Conservation (phyloP, 2,113 vertebrate genomes). For the Seriola rivoliana region DNA sequence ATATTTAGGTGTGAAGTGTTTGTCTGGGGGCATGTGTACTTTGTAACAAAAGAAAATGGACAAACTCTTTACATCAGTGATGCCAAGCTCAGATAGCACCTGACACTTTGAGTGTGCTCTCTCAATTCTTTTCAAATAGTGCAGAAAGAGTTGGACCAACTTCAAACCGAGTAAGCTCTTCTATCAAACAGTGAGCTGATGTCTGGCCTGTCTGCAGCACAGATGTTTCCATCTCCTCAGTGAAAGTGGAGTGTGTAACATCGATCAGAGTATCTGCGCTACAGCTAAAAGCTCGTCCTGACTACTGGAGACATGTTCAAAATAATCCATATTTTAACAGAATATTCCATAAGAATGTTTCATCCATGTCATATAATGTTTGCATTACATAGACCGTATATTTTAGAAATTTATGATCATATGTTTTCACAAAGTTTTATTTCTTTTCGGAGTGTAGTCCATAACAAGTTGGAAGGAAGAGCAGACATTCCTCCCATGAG, state of each 20-base stretch:
- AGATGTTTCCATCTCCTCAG: slow-evolving; percentile 1
- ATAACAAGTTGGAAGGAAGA: background rate
- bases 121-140: background rate
- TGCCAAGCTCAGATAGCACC: background rate
- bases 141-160: slow-evolving; percentile 14
- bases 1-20: background rate
- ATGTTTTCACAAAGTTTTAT: background rate
- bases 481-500: background rate
- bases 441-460: background rate
- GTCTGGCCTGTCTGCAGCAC: slow-evolving; percentile 5
- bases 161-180: slow-evolving; percentile 17
- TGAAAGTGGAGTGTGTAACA: background rate
- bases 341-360: background rate
- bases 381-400: background rate
- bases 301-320: background rate
- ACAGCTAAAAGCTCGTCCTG: background rate
- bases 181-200: slow-evolving; percentile 17
- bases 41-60: background rate
- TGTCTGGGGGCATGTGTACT: rapidly evolving
- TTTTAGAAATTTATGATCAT: background rate
- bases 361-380: background rate
- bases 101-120: background rate
- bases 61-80: background rate
- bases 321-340: background rate
- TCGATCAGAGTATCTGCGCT: background rate